Percentiles rank a stretch among this genome's conserved stretches.
These are phyloP conservation scores for Bubalus kerabau DNA, from an alignment of 2,113 vertebrate species.

Conservation along the genomic window DNA sequence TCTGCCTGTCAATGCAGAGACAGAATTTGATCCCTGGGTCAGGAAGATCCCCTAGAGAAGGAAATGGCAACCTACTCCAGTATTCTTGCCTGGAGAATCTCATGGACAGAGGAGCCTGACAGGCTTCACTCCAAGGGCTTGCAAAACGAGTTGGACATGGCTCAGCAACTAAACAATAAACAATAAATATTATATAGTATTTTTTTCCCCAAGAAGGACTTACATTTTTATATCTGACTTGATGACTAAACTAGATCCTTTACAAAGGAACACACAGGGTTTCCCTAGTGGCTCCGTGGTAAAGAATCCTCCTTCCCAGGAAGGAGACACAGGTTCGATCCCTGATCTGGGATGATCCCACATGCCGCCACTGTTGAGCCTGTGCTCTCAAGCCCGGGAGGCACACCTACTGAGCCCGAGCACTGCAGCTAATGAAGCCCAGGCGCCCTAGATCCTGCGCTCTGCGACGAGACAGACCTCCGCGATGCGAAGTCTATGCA, in stretches of 20 bases:
- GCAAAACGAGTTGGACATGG: background rate
- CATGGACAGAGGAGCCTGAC: background rate
- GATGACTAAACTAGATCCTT: background rate
- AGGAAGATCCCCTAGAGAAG: background rate
- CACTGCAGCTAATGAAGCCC: background rate
- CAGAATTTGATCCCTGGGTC: background rate
- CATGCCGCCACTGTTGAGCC: background rate
- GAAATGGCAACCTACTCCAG: background rate
- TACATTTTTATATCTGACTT: background rate
- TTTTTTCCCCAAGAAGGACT: background rate
- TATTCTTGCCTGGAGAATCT: background rate
- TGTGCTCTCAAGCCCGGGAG: background rate
- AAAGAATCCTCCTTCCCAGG: background rate
- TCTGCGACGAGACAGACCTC: accelerated
- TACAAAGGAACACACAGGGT: background rate
- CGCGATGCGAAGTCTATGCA: accelerated
- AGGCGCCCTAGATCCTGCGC: background rate
- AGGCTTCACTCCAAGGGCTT: background rate
- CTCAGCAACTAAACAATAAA: background rate
- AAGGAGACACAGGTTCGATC: background rate
- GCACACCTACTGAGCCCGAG: background rate
- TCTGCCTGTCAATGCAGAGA: background rate
- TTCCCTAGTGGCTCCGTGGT: background rate
- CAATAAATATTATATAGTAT: background rate
- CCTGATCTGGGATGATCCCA: background rate